Base-by-base conservation (phyloP, 1,140 invertebrate species). In the Luehdorfia chinensis region DNA sequence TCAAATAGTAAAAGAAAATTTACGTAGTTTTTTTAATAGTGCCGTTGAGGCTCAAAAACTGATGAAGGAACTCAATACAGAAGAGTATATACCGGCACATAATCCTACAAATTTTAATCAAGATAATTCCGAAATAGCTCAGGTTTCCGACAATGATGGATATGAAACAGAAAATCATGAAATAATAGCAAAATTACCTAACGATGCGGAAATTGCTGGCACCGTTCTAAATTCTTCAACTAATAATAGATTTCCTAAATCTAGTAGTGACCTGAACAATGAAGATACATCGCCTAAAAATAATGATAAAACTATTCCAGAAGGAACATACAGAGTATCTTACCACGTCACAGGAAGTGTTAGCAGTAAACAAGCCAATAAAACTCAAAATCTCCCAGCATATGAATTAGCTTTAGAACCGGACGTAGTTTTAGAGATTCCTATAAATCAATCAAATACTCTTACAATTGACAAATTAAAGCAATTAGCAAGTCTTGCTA, bases 401-500 rank as follows among this genome's bases (percentile, higher is more conserved):
- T 86, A 86, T 47, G 78, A 86, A 55, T 51, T 86, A 33, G 54
- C 71, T 41, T 60, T 86, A 50, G 80, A 83, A 55, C 83, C 80
- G 11, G 80, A 86, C 43, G 67, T 84, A 7, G 68, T 86, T 27
- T 61, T 86, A 48, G 83, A 86, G 65, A 84, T 86, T 55, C 83
- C 83, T n/a, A 34, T 69, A 31, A 86, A 83, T 58, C 83, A 86
- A 66, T 64, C 66, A 15, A 81, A 61, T 59, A 47, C 70, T 12
- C 62, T 86, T 16, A 80, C 84, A 6, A 60, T 77, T 34, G 85
- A 88, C 41, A 88, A 88, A 59, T 59, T 88, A 34, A 87, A 66
- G 70, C 87, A 88, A 75, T 79, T 80, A 50, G 88, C 84, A 50
- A 88, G 69, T 62, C 85, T 79, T 47, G 86, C 80, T 28, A 88